A percentile compares a stretch with the other conserved stretches of the same genome.
phyloP scores from a whole-genome alignment of 35 echinoderm and acorn worm species.

The Apostichopus parvimensis region DNA sequence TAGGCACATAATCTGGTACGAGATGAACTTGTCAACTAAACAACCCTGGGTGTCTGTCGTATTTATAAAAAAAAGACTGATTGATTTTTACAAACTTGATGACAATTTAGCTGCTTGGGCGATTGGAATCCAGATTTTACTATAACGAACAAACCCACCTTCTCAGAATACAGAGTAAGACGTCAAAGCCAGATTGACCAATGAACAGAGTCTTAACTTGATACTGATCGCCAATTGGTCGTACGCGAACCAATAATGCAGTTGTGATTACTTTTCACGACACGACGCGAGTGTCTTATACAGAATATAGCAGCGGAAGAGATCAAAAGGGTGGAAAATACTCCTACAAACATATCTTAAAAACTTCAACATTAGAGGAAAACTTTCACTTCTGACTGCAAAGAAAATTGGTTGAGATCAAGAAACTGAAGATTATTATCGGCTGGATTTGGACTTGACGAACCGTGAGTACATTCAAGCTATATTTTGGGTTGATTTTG shows the following conservation, averaged over 20 bases:
- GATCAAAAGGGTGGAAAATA: neutral
- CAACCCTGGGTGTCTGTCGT: no score
- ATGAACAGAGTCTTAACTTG: conserved; percentile 3
- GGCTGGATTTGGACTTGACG: neutral
- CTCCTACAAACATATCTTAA: neutral
- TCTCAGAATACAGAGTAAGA: neutral
- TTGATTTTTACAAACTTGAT: no score
- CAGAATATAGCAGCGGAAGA: neutral
- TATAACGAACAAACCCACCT: no score
- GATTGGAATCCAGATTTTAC: no score
- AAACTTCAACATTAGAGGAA: conserved; percentile 2
- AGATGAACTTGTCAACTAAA: no score
- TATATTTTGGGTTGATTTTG: no score
- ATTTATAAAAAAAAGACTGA: no score
- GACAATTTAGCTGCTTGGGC: no score
- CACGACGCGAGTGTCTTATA: neutral
- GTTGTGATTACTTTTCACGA: neutral
- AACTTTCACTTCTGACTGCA: conserved; percentile 34
- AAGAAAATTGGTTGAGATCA: conserved; percentile 4
- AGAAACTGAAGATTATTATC: neutral
- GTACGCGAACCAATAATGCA: neutral
- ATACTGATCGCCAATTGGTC: neutral
- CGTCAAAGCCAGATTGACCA: neutral
- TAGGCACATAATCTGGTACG: no score
- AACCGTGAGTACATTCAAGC: neutral